Percentiles rank a stretch among this genome's conserved stretches.
These are phyloP conservation scores for Pseudochirops cupreus DNA, from an alignment of 2,797 vertebrate genomes.

Conservation along the genomic window DNA sequence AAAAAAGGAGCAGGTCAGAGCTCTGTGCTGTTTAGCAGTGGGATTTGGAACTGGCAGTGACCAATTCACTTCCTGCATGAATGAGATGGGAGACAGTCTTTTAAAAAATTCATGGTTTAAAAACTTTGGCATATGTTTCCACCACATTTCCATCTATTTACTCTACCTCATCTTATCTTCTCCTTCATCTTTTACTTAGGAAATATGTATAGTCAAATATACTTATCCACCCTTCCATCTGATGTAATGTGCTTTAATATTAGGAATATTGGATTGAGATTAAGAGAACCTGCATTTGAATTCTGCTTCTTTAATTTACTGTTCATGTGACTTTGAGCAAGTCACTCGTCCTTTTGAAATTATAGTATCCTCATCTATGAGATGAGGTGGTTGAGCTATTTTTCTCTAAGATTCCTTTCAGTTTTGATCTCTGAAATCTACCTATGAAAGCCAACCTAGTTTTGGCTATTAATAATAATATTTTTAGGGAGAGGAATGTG, in stretches of 20 bases:
- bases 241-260: neutral
- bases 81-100: too few species aligned
- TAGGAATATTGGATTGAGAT: conserved; percentile 11
- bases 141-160: neutral
- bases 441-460: neutral
- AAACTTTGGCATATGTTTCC: too few species aligned
- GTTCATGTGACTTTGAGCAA: conserved; percentile 32
- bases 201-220: neutral
- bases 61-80: too few species aligned
- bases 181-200: neutral
- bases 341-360: conserved; percentile 43
- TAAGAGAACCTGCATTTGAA: neutral
- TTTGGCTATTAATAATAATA: neutral
- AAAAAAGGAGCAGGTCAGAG: too few species aligned
- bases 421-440: neutral
- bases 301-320: conserved; percentile 40
- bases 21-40: too few species aligned
- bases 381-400: neutral
- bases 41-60: too few species aligned
- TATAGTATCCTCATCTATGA: neutral
- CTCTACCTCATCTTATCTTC: neutral
- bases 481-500: neutral
- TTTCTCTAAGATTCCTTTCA: neutral
- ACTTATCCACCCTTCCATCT: neutral
- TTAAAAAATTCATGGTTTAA: too few species aligned